Evolutionary conservation across 2,113 vertebrate species (phyloP).

Genomic region (Montifringilla adamsi): DNA sequence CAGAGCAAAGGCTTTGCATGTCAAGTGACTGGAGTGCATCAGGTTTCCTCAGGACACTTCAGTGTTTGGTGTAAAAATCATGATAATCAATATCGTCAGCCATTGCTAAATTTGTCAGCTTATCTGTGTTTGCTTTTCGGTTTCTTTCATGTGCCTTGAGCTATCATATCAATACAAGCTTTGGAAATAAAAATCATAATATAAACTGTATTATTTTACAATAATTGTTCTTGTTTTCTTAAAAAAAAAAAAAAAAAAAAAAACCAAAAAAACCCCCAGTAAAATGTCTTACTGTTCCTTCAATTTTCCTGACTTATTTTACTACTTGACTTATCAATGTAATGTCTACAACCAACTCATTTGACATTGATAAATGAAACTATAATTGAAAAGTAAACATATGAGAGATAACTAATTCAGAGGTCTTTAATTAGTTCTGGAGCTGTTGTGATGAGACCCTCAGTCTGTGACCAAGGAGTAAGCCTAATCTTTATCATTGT

Average conservation of each 20-base stretch:
- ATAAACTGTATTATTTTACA: not conserved
- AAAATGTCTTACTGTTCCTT: not conserved
- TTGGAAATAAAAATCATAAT: constrained; percentile 40
- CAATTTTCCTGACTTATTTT: not conserved
- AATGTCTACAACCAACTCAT: not conserved
- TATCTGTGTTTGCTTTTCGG: not conserved
- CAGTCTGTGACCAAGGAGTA: not conserved
- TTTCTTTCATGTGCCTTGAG: not conserved
- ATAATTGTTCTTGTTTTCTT: not conserved
- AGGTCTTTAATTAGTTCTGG: not conserved
- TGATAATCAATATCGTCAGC: not conserved
- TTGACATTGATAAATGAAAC: not conserved
- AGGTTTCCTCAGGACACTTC: not conserved
- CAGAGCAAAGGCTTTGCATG: not conserved
- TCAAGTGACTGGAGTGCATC: not conserved
- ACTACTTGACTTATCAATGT: not conserved
- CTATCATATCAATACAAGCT: not conserved
- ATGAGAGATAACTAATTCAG: not conserved
- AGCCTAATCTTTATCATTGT: not conserved
- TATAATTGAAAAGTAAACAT: not conserved
- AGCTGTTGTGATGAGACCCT: not conserved
- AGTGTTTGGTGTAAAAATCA: constrained; percentile 1
- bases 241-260: no score
- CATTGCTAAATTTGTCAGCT: not conserved
- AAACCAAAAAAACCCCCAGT: no score